These are phyloP conservation scores for Albula glossodonta DNA, from an alignment of 2,113 vertebrate genomes.

Conservation along the genomic window DNA sequence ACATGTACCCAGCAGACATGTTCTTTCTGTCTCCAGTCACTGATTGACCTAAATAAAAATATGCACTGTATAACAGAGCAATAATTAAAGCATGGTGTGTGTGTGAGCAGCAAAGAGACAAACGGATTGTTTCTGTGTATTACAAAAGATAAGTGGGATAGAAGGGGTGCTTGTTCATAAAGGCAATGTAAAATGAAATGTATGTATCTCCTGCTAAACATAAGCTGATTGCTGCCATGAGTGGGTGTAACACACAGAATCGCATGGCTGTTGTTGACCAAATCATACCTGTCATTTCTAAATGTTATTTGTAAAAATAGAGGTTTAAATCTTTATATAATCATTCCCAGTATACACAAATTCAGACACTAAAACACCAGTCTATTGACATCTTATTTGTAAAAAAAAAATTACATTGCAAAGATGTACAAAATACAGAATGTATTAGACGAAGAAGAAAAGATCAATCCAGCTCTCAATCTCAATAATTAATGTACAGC, in stretches of 20 bases:
- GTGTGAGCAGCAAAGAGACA: constrained; percentile 3
- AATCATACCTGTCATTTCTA: too few species aligned
- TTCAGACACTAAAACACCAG: too few species aligned
- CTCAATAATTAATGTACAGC: not conserved
- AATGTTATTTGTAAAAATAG: too few species aligned
- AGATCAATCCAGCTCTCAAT: not conserved
- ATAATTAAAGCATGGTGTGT: constrained; percentile 5
- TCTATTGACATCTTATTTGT: not conserved
- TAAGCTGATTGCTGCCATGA: constrained; percentile 5
- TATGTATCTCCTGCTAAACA: not conserved
- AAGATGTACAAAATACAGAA: not conserved
- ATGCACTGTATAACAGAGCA: constrained; percentile 17
- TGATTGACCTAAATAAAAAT: constrained; percentile 22
- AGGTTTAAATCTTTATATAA: too few species aligned
- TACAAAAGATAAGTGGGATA: constrained; percentile 8
- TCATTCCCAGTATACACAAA: too few species aligned
- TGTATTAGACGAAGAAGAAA: not conserved
- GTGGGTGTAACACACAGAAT: not conserved
- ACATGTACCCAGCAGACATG: too few species aligned
- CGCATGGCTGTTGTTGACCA: not conserved
- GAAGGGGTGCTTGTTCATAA: constrained; percentile 13
- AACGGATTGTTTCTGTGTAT: constrained; percentile 7
- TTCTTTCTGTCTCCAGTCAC: not conserved
- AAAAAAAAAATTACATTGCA: not conserved
- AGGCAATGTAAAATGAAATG: constrained; percentile 9